Evolutionary conservation across 1,140 invertebrate species (phyloP), one percentile per base, ranked within the genome.

Genomic region (Anagrus nilaparvatae): DNA sequence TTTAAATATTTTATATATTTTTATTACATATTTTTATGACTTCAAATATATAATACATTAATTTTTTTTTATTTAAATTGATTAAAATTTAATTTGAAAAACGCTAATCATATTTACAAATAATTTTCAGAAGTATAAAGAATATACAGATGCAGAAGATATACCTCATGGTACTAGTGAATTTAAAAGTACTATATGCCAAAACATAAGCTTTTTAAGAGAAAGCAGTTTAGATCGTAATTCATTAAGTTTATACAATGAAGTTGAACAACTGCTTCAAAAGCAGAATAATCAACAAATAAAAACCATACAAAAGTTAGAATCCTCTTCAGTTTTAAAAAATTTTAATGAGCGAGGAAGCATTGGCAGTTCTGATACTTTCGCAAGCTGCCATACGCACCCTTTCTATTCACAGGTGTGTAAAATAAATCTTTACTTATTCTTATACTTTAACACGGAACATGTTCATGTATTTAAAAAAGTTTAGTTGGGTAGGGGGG

Each of bases 371-470:
- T 87, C 83, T 20, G 91, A 95, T 68, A 96, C 91, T 40, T 97
- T 90, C 69, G 87, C 87, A 60, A 93, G 87, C 67, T 97, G 91
- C 73, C 83, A 89, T 71, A 95, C 91, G 48, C 89, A 94, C 71
- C 89, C 88, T 53, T 92, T 86, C 69, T 78, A 84, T 63, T 91
- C 87, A 2, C 72, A 77, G 58, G 70, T 58, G 48, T 42, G 24
- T 19, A 20, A 2, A 7, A 4, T 1, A 25, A 5, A 25, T 5
- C n/a, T n/a, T n/a, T n/a, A n/a, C n/a, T n/a, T n/a, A n/a, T n/a
- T n/a, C n/a, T n/a, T n/a, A n/a, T n/a, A n/a, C n/a, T n/a, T n/a
- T n/a, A n/a, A n/a, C n/a, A n/a, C n/a, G n/a, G n/a, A n/a, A n/a
- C n/a, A n/a, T n/a, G n/a, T n/a, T n/a, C n/a, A n/a, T n/a, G n/a